A percentile compares a stretch with the other conserved stretches of the same genome.
phyloP scores from a whole-genome alignment of 2,888 invertebrate genomes.

The Deilephila elpenor region DNA sequence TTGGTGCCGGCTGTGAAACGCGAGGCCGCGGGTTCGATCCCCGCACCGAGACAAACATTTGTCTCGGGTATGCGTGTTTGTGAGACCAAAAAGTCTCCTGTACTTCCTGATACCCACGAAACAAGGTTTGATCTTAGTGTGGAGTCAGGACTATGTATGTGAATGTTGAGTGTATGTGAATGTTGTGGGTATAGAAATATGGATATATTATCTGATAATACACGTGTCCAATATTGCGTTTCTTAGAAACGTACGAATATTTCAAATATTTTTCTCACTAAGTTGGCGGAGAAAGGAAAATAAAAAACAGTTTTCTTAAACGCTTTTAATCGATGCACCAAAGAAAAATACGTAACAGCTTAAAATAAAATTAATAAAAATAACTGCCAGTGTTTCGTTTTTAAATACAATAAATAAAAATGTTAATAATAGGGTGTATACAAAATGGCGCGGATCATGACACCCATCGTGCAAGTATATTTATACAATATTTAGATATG shows the following conservation, averaged over 20 bases:
- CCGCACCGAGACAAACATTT: too few species aligned
- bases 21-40: too few species aligned
- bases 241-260: not conserved
- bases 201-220: too few species aligned
- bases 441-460: slow-evolving; percentile 1
- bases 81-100: too few species aligned
- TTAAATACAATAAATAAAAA: slow-evolving; percentile 13
- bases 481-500: not conserved
- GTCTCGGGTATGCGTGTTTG: too few species aligned
- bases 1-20: too few species aligned
- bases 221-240: not conserved
- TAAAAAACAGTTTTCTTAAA: slow-evolving; percentile 7
- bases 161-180: not conserved
- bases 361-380: slow-evolving; percentile 14
- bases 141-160: too few species aligned
- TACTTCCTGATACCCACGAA: too few species aligned
- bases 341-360: not conserved
- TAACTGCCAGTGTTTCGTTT: slow-evolving; percentile 6
- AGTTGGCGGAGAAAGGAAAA: not conserved
- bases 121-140: too few species aligned
- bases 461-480: not conserved
- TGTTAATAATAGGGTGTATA: not conserved
- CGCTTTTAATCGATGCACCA: slow-evolving; percentile 5
- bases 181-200: not conserved
- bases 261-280: not conserved